phyloP scores from a whole-genome alignment of 2,797 vertebrate genomes.

The Gobio occitaniae region DNA sequence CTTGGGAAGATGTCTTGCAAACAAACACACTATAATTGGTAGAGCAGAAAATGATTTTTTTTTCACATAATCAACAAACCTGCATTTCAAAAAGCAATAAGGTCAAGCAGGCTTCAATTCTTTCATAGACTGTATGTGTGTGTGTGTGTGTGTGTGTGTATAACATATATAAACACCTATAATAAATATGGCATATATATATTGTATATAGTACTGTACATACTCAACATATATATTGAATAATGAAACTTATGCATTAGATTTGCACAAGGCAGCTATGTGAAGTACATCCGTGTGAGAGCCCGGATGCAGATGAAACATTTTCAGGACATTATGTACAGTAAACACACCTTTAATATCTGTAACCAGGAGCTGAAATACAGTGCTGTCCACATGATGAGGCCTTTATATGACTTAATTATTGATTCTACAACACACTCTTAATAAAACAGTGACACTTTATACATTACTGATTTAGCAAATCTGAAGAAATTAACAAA shows the following conservation, averaged over 20 bases:
- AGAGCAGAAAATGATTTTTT: neutral
- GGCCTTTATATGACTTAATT: neutral
- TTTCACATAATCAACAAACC: constrained; percentile 10
- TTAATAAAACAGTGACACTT: neutral
- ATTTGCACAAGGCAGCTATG: neutral
- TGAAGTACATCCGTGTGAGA: constrained; percentile 19
- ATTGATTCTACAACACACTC: neutral
- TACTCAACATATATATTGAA: neutral
- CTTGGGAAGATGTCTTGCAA: constrained; percentile 11
- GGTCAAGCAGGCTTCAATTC: neutral
- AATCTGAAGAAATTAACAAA: neutral
- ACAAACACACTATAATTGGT: neutral
- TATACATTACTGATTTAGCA: neutral
- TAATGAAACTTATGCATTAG: neutral
- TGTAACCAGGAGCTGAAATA: constrained; percentile 27
- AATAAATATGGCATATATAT: neutral
- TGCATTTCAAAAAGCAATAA: neutral
- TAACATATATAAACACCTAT: neutral
- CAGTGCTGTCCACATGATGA: neutral
- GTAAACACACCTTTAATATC: constrained; percentile 65
- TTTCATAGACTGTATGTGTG: neutral
- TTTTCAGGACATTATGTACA: constrained; percentile 63
- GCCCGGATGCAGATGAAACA: constrained; percentile 51
- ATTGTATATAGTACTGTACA: neutral
- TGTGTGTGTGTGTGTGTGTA: too few species aligned